phyloP scores from a whole-genome alignment of 2,797 vertebrate genomes.

The Sebastes iracundus region DNA sequence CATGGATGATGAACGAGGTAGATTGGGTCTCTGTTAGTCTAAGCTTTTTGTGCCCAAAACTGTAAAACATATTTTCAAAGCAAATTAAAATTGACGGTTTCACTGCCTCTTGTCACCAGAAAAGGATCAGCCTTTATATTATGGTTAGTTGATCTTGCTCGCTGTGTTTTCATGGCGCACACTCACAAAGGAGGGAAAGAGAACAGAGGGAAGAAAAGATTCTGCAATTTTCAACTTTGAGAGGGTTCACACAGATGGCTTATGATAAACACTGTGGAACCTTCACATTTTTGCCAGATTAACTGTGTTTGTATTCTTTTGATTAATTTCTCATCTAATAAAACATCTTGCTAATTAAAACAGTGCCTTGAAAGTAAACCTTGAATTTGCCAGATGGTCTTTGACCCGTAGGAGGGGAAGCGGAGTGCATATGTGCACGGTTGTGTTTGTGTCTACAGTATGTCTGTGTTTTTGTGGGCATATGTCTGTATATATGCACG shows the following conservation, averaged over 20 bases:
- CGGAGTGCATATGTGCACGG: slow-evolving; percentile 48
- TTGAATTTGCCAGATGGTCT: slow-evolving; percentile 82
- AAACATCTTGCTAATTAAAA: slow-evolving; percentile 82
- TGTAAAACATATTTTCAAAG: slow-evolving; percentile 64
- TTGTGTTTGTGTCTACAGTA: slow-evolving; percentile 43
- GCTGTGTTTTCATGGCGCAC: slow-evolving; percentile 50
- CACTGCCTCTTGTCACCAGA: slow-evolving; percentile 59
- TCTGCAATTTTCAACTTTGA: slow-evolving; percentile 65
- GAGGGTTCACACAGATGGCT: slow-evolving; percentile 80
- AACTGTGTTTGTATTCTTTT: slow-evolving; percentile 79
- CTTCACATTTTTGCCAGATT: slow-evolving; percentile 80
- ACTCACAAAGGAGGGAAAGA: slow-evolving; percentile 47
- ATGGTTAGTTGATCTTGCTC: slow-evolving; percentile 37
- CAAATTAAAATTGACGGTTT: slow-evolving; percentile 66
- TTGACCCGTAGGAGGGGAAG: slow-evolving; percentile 74
- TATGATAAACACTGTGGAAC: slow-evolving; percentile 78
- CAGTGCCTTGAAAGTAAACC: slow-evolving; percentile 78
- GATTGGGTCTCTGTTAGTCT: slow-evolving; percentile 55
- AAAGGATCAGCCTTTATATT: slow-evolving; percentile 46
- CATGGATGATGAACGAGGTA: slow-evolving; percentile 56
- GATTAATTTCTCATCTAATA: slow-evolving; percentile 82
- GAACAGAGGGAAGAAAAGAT: slow-evolving; percentile 64
- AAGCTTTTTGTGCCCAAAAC: slow-evolving; percentile 48
- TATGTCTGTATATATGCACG: slow-evolving; percentile 2
- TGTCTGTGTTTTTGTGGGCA: slow-evolving; percentile 32